A percentile compares a stretch with the other conserved stretches of the same genome.
These are phyloP conservation scores for Mylabris phalerata DNA, from an alignment of 1,140 invertebrate species.

Conservation along the genomic window DNA sequence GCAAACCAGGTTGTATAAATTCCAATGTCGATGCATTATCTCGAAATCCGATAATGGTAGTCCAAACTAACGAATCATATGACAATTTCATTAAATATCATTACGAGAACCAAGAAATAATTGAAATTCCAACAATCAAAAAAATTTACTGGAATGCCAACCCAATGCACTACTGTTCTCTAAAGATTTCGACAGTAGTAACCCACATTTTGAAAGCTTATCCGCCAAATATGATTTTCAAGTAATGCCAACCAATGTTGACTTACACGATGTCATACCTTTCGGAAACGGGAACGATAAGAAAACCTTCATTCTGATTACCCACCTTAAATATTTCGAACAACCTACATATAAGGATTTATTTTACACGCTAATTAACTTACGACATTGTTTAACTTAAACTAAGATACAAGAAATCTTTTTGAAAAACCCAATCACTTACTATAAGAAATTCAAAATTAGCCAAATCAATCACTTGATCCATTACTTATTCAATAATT, in stretches of 20 bases:
- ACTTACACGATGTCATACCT: neutral
- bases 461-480: too few relatives aligned
- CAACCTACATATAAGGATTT: too few relatives aligned
- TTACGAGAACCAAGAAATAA: neutral
- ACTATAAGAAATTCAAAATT: too few relatives aligned
- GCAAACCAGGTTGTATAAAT: conserved; percentile 40
- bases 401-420: too few relatives aligned
- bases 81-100: neutral
- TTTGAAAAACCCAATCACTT: too few relatives aligned
- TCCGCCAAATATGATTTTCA: neutral
- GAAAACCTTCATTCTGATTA: too few relatives aligned
- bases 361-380: too few relatives aligned
- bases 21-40: conserved; percentile 34
- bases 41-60: neutral
- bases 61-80: neutral
- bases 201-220: neutral
- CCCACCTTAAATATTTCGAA: too few relatives aligned
- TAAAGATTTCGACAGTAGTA: neutral
- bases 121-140: neutral
- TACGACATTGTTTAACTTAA: too few relatives aligned
- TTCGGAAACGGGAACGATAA: too few relatives aligned
- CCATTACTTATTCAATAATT: too few relatives aligned
- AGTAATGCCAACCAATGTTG: neutral
- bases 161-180: neutral
- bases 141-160: neutral